phyloP scores from a whole-genome alignment of 1,140 invertebrate genomes.

The Pygmarrhopalites habei region DNA sequence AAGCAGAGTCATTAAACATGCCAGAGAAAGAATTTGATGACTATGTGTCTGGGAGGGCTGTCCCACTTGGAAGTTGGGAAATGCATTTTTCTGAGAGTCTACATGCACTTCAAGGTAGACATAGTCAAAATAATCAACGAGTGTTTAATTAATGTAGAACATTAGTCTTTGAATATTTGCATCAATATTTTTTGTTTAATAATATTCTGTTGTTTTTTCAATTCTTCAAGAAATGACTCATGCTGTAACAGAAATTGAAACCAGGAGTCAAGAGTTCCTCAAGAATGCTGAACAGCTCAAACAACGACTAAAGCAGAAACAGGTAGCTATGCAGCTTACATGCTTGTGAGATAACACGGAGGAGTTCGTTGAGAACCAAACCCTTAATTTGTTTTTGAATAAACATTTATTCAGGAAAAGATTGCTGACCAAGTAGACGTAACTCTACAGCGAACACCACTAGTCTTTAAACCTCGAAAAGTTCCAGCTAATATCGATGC shows the following conservation, averaged over 20 bases:
- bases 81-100: conserved; percentile 48
- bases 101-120: conserved; percentile 60
- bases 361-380: too few relatives aligned
- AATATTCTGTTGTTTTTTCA: too few relatives aligned
- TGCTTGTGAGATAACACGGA: too few relatives aligned
- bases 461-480: conserved; percentile 61
- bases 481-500: conserved; percentile 55
- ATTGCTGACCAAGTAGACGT: conserved; percentile 58
- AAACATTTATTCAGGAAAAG: too few relatives aligned
- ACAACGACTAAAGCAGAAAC: conserved; percentile 58
- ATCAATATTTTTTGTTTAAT: too few relatives aligned
- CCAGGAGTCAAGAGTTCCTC: conserved; percentile 53
- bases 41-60: conserved; percentile 85
- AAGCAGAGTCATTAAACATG: conserved; percentile 87
- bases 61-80: conserved; percentile 60
- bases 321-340: too few relatives aligned
- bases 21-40: conserved; percentile 84
- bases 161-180: too few relatives aligned
- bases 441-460: conserved; percentile 59
- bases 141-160: too few relatives aligned
- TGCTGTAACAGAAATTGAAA: conserved; percentile 56
- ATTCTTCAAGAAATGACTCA: conserved; percentile 64
- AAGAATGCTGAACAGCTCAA: conserved; percentile 54
- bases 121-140: too few relatives aligned
- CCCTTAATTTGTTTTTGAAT: too few relatives aligned